These are phyloP conservation scores for Distichodus sexfasciatus DNA, from an alignment of 2,797 vertebrate genomes.

Conservation along the genomic window DNA sequence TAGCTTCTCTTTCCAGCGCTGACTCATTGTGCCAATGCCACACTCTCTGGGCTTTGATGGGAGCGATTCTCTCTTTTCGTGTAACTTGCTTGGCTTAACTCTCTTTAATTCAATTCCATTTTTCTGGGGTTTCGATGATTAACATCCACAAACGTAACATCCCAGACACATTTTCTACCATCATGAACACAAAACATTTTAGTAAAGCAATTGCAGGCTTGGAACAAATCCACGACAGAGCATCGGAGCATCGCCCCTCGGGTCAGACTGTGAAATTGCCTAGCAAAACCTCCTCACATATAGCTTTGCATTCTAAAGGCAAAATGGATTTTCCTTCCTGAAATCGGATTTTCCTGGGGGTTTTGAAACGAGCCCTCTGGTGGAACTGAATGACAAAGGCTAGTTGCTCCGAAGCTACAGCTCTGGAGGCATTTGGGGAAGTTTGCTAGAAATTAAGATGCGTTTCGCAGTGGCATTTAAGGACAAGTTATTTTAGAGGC, in stretches of 20 bases:
- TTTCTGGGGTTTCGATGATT: not conserved
- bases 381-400: constrained; percentile 12
- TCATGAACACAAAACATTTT: not conserved
- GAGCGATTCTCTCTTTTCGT: too few species aligned
- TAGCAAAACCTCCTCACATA: not conserved
- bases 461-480: too few species aligned
- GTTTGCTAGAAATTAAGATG: not conserved
- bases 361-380: constrained; percentile 6
- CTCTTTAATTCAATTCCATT: too few species aligned
- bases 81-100: too few species aligned
- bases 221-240: constrained; percentile 5
- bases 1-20: not conserved
- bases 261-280: not conserved
- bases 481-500: too few species aligned
- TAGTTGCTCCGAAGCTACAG: constrained; percentile 13
- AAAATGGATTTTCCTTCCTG: not conserved
- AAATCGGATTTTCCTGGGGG: constrained; percentile 9
- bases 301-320: constrained; percentile 1
- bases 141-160: not conserved
- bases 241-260: not conserved
- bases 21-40: not conserved
- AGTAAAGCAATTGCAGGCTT: too few species aligned
- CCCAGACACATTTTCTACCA: not conserved
- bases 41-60: not conserved
- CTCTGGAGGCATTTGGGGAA: not conserved